These are phyloP conservation scores for Paradisaea rubra DNA, from an alignment of 2,113 vertebrate species.

Conservation along the genomic window DNA sequence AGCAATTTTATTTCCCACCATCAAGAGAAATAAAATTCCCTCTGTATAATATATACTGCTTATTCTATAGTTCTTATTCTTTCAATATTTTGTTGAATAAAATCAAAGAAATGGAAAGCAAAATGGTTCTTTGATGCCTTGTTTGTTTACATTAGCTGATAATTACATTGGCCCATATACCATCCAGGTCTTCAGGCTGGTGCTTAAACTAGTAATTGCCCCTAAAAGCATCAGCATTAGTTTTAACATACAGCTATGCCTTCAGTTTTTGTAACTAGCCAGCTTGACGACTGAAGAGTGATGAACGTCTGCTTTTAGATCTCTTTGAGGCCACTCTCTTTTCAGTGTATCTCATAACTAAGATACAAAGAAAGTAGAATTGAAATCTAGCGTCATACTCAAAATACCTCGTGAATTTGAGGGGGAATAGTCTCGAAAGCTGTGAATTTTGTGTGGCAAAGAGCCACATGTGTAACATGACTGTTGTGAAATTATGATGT, in stretches of 20 bases:
- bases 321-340: not conserved
- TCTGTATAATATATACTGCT: not conserved
- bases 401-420: not conserved
- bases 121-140: not conserved
- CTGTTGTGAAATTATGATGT: not conserved
- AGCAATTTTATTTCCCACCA: not conserved
- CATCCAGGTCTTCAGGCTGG: not conserved
- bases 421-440: not conserved
- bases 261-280: not conserved
- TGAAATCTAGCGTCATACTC: not conserved
- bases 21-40: not conserved
- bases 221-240: not conserved
- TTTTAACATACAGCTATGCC: not conserved
- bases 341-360: not conserved
- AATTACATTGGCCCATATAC: not conserved
- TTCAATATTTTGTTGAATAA: not conserved
- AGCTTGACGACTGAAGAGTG: not conserved
- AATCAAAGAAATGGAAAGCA: not conserved
- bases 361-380: not conserved
- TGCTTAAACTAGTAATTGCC: not conserved
- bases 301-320: not conserved
- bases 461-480: not conserved
- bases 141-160: not conserved
- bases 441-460: not conserved
- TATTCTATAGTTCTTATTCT: not conserved